Evolutionary conservation across 2,113 vertebrate genomes (phyloP).

Genomic region (Pterocles burchelli): DNA sequence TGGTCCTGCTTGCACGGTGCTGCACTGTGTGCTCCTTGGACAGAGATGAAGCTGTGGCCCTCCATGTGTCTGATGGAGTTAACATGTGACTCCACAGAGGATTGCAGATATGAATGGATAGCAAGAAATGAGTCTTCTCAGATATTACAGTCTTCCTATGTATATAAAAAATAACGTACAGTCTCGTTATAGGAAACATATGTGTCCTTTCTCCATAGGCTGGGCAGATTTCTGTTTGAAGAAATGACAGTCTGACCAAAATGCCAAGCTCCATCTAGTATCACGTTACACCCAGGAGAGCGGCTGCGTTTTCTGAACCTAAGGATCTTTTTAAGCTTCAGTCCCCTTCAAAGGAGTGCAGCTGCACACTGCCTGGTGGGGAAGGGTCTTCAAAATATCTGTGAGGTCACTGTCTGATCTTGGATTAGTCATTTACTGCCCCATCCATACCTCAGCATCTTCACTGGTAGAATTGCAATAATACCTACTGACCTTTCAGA

Average conservation of each 20-base stretch:
- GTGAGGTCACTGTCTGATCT: constrained; percentile 44
- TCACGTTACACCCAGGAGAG: constrained; percentile 65
- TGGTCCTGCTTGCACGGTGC: rapidly evolving
- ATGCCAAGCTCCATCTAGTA: constrained; percentile 42
- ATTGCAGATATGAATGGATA: constrained; percentile 30
- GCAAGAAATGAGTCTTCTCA: constrained; percentile 51
- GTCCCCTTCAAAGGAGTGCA: constrained; percentile 47
- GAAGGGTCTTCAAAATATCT: constrained; percentile 47
- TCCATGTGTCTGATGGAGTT: not conserved
- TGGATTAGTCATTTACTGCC: not conserved
- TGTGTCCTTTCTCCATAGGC: constrained; percentile 49
- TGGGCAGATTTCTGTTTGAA: constrained; percentile 64
- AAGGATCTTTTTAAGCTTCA: constrained; percentile 33
- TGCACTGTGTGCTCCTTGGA: not conserved
- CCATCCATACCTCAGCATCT: not conserved
- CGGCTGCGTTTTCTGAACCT: constrained; percentile 32
- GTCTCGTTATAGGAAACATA: constrained; percentile 65
- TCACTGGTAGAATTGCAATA: not conserved
- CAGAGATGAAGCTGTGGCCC: not conserved
- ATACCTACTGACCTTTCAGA: not conserved
- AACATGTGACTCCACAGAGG: not conserved
- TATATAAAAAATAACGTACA: constrained; percentile 36
- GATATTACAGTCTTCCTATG: constrained; percentile 31
- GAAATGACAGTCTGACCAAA: constrained; percentile 57
- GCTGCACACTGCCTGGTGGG: constrained; percentile 38